Evolutionary conservation across 2,797 vertebrate genomes (phyloP).

Genomic region (Glyptemys insculpta): DNA sequence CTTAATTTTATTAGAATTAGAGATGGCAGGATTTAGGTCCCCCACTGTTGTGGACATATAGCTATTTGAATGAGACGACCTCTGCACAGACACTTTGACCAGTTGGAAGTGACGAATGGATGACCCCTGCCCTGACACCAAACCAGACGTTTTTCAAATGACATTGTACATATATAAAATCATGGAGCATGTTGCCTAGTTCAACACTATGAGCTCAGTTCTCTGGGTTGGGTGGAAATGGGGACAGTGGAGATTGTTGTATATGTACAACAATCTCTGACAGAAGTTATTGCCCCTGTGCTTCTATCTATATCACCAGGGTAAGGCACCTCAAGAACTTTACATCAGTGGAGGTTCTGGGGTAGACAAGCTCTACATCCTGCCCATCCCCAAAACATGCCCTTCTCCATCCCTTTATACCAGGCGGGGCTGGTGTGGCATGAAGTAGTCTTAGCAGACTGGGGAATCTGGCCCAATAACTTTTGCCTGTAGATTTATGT

Average conservation of each 20-base stretch:
- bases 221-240: background rate
- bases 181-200: background rate
- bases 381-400: background rate
- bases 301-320: background rate
- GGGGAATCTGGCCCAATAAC: background rate
- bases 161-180: background rate
- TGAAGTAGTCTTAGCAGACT: background rate
- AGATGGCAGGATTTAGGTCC: background rate
- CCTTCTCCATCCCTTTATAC: background rate
- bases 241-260: background rate
- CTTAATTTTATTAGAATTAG: background rate
- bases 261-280: background rate
- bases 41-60: background rate
- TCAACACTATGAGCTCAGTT: background rate
- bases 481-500: background rate
- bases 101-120: background rate
- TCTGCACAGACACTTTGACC: background rate
- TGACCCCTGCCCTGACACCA: background rate
- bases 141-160: background rate
- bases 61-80: background rate
- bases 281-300: background rate
- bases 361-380: background rate
- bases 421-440: background rate
- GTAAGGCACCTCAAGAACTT: background rate
- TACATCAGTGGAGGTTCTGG: background rate